A percentile compares a stretch with the other conserved stretches of the same genome.
These are phyloP conservation scores for Trachelipus rathkii DNA, from an alignment of 1,140 invertebrate species.

Conservation along the genomic window DNA sequence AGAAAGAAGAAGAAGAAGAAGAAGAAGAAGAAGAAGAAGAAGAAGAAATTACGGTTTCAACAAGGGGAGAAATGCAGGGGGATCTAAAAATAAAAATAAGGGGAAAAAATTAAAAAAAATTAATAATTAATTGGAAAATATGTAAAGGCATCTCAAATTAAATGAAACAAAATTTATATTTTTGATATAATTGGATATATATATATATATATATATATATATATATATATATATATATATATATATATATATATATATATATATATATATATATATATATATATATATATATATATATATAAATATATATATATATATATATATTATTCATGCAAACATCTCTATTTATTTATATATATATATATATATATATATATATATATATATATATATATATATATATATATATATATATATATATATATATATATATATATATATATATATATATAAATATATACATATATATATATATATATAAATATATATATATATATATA, in stretches of 20 bases:
- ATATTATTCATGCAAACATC: too few relatives aligned
- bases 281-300: neutral
- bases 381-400: conserved; percentile 13
- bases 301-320: neutral
- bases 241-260: conserved; percentile 15
- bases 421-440: neutral
- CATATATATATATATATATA: conserved; percentile 12
- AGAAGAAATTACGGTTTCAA: neutral
- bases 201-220: neutral
- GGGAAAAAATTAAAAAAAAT: too few relatives aligned
- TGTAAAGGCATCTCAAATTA: too few relatives aligned
- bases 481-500: conserved; percentile 7
- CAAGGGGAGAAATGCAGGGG: neutral
- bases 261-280: conserved; percentile 11
- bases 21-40: neutral
- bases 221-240: conserved; percentile 9
- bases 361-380: conserved; percentile 15
- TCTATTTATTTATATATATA: neutral
- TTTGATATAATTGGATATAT: too few relatives aligned
- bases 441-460: neutral
- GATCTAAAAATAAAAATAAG: too few relatives aligned
- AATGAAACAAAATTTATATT: too few relatives aligned
- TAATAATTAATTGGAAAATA: too few relatives aligned
- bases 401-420: conserved; percentile 13
- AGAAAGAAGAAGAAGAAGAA: neutral